Base-by-base conservation (phyloP, 2,113 vertebrate genomes). In the Trematomus loennbergii region DNA sequence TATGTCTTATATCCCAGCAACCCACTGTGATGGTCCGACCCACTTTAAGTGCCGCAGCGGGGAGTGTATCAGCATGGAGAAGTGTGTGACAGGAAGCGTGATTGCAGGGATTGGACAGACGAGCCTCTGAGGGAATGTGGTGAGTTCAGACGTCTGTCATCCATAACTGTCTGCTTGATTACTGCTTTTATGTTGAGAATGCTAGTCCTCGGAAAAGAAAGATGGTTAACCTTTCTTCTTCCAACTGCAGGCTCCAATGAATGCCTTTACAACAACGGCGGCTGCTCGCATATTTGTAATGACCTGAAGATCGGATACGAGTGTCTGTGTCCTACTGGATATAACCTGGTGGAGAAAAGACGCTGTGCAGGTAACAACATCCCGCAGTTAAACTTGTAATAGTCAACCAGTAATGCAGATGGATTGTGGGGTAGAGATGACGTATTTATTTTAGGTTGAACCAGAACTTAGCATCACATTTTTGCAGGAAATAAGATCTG, bases 41-140 rank as follows among this genome's bases (percentile, higher is more conserved):
- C 86, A 87, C 78, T 98, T 97, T 73, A 94, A 93, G 66, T 98
- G 97, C 79, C 92, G 52, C 61, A 97, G 94, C 0, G 97, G 97
- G 0, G 96, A 98, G 69, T 98, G 97, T 50, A 96, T 98, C 77
- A 62, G 86, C 40, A 84, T 95, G 94, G 94, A 96, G 77, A 96
- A 91, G 96, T 97, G 75, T 98, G 97, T 65, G 75, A 98, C 91
- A 75, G 20, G 0, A 29, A 72, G n/a, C 88, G 94, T 4, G 96
- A 98, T 77, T 98, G 97, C 84, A 92, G 91, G 54, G 97, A 98
- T 83, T 98, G 96, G 96, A 97, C 96, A 0, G 97, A 98, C 5
- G 97, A 98, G 81, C 97, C 97, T 33, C 46, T 97, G 16, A 94
- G 95, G 76, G 95, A 96, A 50, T 98, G 97, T 13, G 89, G 97